Evolutionary conservation across 2,797 vertebrate species (phyloP), one percentile per base, ranked within the genome.

Genomic region (Dromococcyx pavoninus): DNA sequence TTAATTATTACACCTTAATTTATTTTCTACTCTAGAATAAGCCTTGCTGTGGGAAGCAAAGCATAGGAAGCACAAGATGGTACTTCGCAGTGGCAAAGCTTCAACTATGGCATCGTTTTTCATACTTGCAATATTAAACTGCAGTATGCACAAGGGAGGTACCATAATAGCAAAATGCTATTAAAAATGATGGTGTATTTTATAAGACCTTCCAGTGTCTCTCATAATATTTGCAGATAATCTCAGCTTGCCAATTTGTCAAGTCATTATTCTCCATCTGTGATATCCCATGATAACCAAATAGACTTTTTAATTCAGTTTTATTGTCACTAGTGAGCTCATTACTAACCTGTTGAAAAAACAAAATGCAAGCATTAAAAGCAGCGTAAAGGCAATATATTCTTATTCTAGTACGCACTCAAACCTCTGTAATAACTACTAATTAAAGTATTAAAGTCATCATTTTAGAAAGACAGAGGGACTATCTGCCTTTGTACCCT

Each of bases 191-290:
- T 91, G 85, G 41, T 73, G 27, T 89, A 60, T 82, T 95, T 96
- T 88, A 74, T 67, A 79, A 81, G 48, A 76, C 57, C 53, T 86
- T 87, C 66, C 58, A 88, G 17, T 7, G 1, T 10, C 50, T 86
- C 81, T 82, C 83, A 46, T 86, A 91, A 91, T 82, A 83, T 89
- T 94, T 95, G 86, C 87, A 91, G 94, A 65, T 93, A 90, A 94
- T 95, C 76, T 95, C 61, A 74, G 50, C 89, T 91, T 90, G 64
- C 35, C 85, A 70, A 33, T 95, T 96, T 95, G 64, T 93, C 51
- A 81, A 90, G 71, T 85, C 61, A 83, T 93, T 88, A 81, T 88
- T 90, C 76, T 84, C 77, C 88, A 86, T 92, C 89, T 94, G 83
- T 76, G 91, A 62, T 75, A 91, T 28, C 43, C 75, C 43, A 62